Base-by-base conservation (phyloP, 2,113 vertebrate species). In the Athene noctua region DNA sequence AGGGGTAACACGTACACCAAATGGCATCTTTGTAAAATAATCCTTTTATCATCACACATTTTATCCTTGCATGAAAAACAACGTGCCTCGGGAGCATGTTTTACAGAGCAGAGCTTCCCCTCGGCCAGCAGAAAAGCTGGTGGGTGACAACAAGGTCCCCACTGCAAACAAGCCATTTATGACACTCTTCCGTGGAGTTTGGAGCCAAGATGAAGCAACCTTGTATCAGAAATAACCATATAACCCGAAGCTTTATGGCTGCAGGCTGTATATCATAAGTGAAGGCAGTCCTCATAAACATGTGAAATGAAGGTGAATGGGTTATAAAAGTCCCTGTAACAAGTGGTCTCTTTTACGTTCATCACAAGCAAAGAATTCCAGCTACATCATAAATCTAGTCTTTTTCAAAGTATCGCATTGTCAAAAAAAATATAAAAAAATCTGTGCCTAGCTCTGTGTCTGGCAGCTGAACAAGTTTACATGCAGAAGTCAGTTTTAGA, bases 241-340 rank as follows among this genome's bases (percentile, higher is more conserved):
- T 95, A 97, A 97, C 97, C 97, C 87, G 63, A 96, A 96, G 89
- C 92, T 98, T 98, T 98, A 98, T 98, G 97, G 96, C 96, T 58
- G 52, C 78, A 89, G 96, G 97, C 96, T 97, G 95, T 98, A 97
- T 96, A 98, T 98, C 97, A 97, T 97, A 96, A 98, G 97, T 95
- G 95, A 98, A 97, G 97, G 93, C 97, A 98, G 94, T 96, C 93
- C 97, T 96, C 97, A 98, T 98, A 98, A 98, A 98, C 96, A 98
- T 96, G 97, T 97, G 97, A 98, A 97, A 97, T 96, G 96, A 97
- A 98, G 98, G 97, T 98, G 97, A 98, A 94, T 74, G 79, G 97
- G 97, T 98, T 98, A 97, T 98, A 98, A 98, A 98, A 98, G 97
- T 96, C 94, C 81, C 98, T 96, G 96, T 97, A 98, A 96, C 98